These are phyloP conservation scores for Halcyon leucocephala DNA, from an alignment of 2,797 vertebrate species.

Conservation along the genomic window DNA sequence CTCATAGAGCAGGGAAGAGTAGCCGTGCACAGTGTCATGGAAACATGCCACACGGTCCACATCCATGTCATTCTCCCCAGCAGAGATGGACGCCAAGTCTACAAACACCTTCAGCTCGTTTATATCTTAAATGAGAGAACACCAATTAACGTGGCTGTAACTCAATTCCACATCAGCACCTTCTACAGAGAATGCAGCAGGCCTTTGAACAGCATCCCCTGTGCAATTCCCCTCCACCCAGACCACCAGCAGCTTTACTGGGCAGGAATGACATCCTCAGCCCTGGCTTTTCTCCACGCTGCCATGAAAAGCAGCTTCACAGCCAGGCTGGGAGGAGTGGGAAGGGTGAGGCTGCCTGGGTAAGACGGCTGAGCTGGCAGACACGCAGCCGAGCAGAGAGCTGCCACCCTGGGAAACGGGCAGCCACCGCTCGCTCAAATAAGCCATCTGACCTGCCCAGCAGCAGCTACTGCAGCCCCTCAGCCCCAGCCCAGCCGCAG, in stretches of 20 bases:
- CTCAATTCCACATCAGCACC: neutral
- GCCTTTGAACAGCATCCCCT: neutral
- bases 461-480: neutral
- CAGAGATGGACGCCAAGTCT: constrained; percentile 96
- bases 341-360: neutral
- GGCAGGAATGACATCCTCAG: neutral
- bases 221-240: neutral
- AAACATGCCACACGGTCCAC: constrained; percentile 96
- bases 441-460: rapidly evolving
- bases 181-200: neutral
- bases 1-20: constrained; percentile 90
- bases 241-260: neutral
- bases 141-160: neutral
- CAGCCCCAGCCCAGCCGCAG: neutral
- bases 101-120: constrained; percentile 97
- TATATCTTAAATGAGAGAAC: constrained; percentile 79
- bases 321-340: neutral
- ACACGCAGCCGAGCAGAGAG: neutral
- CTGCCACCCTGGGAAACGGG: neutral
- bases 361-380: neutral
- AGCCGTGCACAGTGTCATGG: constrained; percentile 92
- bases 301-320: neutral
- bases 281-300: neutral
- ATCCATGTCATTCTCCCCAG: constrained; percentile 96
- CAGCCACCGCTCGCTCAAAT: neutral